Evolutionary conservation across 2,797 vertebrate species (phyloP), one percentile per base, ranked within the genome.

Genomic region (Zonotrichia albicollis): DNA sequence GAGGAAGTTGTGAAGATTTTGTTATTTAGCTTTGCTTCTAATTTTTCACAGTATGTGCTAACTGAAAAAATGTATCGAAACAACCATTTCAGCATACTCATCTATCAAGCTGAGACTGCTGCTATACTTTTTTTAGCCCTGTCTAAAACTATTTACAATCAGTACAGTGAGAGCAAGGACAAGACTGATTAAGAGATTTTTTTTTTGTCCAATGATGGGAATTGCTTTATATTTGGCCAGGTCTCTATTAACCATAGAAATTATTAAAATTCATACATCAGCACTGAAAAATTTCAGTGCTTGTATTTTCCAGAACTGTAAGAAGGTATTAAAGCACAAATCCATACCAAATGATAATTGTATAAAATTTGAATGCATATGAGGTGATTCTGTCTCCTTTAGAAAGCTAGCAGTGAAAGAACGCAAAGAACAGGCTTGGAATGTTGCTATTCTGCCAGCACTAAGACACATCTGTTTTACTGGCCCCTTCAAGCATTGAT

Each of bases 111-210:
- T 82, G 62, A 92, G 60, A 65, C 54, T 57, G 26, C 11, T 76
- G 40, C 77, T 84, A 22, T 11, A 32, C 16, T 89, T 93, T 94
- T 96, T 94, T 95, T 65, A 91, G 86, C 65, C 48, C 74, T 87
- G 78, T 87, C 78, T 83, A 71, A 96, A 96, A 87, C 76, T 88
- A 76, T 95, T 82, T 90, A 81, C 46, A 76, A n/a, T 83, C 71
- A 65, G 85, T 84, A 57, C 54, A 68, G 51, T 89, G 58, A 79
- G 43, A 77, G 46, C 19, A 32, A 75, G 90, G 51, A 54, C 45
- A 91, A 92, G 80, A 89, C 36, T 86, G 71, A 81, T 65, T 77
- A 91, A 86, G 60, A 40, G 43, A 7, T 42, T 43, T 10, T 9
- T 91, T 73, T 93, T 86, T 79, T 58, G 68, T 78, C 65, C 78